These are phyloP conservation scores for Melipona beecheii DNA, from an alignment of 2,888 invertebrate genomes.

Conservation along the genomic window DNA sequence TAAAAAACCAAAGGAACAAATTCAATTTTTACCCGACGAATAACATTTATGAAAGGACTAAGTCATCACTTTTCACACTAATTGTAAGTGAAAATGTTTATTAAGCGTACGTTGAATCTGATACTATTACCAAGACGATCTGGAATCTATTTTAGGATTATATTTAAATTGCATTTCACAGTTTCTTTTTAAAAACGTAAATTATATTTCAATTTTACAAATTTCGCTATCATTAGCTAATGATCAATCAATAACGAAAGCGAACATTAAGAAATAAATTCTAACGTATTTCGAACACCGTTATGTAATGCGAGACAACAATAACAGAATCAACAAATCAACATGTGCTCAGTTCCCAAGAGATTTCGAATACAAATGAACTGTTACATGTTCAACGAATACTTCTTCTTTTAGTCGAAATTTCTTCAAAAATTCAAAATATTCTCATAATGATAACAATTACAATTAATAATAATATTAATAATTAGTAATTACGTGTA, in stretches of 20 bases:
- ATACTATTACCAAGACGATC: too few relatives aligned
- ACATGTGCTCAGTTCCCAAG: slow-evolving; percentile 38
- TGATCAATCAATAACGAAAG: not conserved
- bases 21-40: not conserved
- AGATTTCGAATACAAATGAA: slow-evolving; percentile 47
- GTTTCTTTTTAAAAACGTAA: not conserved
- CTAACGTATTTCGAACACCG: slow-evolving; percentile 64
- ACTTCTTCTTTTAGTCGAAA: slow-evolving; percentile 55
- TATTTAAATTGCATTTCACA: not conserved
- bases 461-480: slow-evolving; percentile 36
- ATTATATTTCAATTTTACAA: not conserved
- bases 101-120: not conserved
- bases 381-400: slow-evolving; percentile 36
- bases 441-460: slow-evolving; percentile 43
- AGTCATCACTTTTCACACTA: not conserved
- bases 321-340: slow-evolving; percentile 65
- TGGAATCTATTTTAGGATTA: not conserved
- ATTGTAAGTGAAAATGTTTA: not conserved
- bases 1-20: not conserved
- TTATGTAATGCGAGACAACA: slow-evolving; percentile 67
- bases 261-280: slow-evolving; percentile 63
- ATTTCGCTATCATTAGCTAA: not conserved
- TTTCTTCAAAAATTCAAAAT: slow-evolving; percentile 52
- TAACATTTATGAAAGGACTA: not conserved
- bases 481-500: slow-evolving; percentile 57